Evolutionary conservation across 23 tunicate genomes (phyloP), one percentile per base, ranked within the genome.

Genomic region (Diplosoma virens): DNA sequence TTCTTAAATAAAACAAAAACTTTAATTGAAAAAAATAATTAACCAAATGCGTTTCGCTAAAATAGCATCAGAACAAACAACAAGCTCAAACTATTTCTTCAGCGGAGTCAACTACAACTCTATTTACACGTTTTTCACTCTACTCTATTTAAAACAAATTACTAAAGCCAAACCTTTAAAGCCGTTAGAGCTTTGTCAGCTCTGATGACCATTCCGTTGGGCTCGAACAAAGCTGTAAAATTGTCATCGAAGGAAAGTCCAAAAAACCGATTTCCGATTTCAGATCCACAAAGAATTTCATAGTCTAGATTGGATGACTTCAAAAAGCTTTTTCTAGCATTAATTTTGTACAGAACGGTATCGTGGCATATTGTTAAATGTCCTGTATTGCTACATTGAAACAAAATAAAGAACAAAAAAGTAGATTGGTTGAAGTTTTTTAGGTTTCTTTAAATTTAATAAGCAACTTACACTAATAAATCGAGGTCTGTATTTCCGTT

Each of bases 131-230:
- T n/a, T n/a, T n/a, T n/a, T n/a, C n/a, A n/a, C n/a, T n/a, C n/a
- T n/a, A n/a, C n/a, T n/a, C n/a, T n/a, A n/a, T n/a, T n/a, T n/a
- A n/a, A n/a, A n/a, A n/a, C n/a, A n/a, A 41, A 41, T 7, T 14
- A 41, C 9, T 7, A 41, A 41, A 41, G 50, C 14, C 50, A 41
- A n/a, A 92, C 97, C 77, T 58, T 30, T 32, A 92, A 52, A 18
- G 87, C 84, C 0, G 3, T 37, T 3, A 76, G 83, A 53, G 92
- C 85, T 66, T 77, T 63, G 52, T 80, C 77, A 41, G 97, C 97
- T 53, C 55, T 76, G 4, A 92, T 74, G 0, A 81, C 75, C 9
- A 66, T 66, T 17, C 87, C 88, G 20, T 79, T 77, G 17, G 78
- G 75, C 54, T 92, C 97, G 32, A 32, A 85, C 1, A 75, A 47